Conservation (phyloP, 2,888 invertebrate species). For the Xanthostigma xanthostigma region DNA sequence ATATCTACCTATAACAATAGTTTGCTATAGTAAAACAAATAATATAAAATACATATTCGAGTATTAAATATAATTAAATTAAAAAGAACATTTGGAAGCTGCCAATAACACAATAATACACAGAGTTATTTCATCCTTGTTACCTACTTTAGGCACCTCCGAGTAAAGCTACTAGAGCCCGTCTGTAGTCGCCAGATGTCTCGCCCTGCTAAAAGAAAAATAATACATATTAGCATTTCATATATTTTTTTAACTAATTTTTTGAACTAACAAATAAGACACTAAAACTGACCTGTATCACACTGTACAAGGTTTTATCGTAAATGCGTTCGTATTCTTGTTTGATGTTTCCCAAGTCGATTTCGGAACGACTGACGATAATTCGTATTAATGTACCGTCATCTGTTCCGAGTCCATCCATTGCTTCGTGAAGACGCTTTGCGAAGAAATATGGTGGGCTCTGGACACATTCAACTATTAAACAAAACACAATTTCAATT, state of each 20-base stretch:
- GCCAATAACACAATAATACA: too few species aligned
- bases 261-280: neutral
- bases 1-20: too few species aligned
- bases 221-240: neutral
- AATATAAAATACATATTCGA: too few species aligned
- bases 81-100: too few species aligned
- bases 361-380: conserved; percentile 50
- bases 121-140: too few species aligned
- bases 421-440: conserved; percentile 42
- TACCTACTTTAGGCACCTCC: conserved; percentile 30
- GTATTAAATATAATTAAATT: too few species aligned
- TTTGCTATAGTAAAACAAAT: too few species aligned
- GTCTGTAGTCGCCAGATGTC: conserved; percentile 52
- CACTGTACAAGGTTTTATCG: conserved; percentile 50
- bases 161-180: conserved; percentile 40
- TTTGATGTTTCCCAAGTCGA: conserved; percentile 55
- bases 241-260: too few species aligned
- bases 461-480: conserved; percentile 55
- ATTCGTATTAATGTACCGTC: conserved; percentile 56
- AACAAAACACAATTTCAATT: conserved; percentile 4
- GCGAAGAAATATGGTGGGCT: conserved; percentile 54
- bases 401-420: conserved; percentile 58
- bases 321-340: conserved; percentile 52
- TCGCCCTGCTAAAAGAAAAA: conserved; percentile 35
- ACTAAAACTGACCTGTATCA: conserved; percentile 36